These are phyloP conservation scores for Drosophila melanica DNA, from an alignment of 1,140 invertebrate genomes.

Conservation along the genomic window DNA sequence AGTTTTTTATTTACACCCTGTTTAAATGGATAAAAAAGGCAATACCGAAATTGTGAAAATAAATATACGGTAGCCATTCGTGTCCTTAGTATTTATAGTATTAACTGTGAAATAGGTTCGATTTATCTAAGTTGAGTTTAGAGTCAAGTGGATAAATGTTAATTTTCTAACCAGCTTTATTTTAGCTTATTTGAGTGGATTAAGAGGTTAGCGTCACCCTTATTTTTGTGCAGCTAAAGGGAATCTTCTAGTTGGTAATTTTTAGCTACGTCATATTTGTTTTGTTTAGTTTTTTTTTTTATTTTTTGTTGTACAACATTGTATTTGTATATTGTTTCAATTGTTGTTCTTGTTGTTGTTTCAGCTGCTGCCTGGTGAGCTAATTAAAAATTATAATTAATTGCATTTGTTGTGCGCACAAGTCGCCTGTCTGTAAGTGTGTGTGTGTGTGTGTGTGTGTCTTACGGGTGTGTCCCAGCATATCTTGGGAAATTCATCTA, in stretches of 20 bases:
- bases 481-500: conserved; percentile 82
- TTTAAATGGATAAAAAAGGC: background rate
- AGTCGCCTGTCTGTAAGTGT: conserved; percentile 33
- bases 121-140: too few species aligned
- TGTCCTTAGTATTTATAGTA: too few species aligned
- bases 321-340: conserved; percentile 35
- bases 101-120: too few species aligned
- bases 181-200: too few species aligned
- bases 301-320: conserved; percentile 51
- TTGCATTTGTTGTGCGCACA: conserved; percentile 75
- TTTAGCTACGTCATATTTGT: too few species aligned
- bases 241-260: background rate
- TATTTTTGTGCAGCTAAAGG: background rate
- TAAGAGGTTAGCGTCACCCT: too few species aligned
- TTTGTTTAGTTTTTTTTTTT: conserved; percentile 39
- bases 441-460: conserved; percentile 48
- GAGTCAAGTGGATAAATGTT: too few species aligned
- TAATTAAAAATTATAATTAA: conserved; percentile 82
- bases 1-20: conserved; percentile 32
- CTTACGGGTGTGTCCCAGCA: conserved; percentile 71
- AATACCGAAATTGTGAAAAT: too few species aligned
- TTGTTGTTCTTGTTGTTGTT: conserved; percentile 49
- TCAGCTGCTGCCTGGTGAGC: conserved; percentile 44
- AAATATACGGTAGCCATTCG: too few species aligned
- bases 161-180: too few species aligned